These are phyloP conservation scores for Phalacrocorax pelagicus DNA, from an alignment of 2,113 vertebrate species.

Conservation along the genomic window DNA sequence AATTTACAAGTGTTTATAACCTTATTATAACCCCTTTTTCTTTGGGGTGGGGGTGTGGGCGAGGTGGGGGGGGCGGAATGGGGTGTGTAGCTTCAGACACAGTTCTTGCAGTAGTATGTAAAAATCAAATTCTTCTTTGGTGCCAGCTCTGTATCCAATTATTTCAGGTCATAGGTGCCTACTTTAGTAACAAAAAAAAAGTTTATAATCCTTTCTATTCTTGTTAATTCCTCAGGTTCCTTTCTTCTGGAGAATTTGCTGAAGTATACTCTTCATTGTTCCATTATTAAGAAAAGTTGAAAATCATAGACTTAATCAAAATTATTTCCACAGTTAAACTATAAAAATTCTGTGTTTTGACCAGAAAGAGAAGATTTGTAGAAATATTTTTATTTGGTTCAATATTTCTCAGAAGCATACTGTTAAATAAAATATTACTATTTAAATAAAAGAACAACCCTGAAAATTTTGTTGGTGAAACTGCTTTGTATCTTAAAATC, in stretches of 20 bases:
- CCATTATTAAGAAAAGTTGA: neutral
- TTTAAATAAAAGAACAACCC: neutral
- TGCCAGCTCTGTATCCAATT: neutral
- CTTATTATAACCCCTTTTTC: neutral
- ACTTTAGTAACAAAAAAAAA: neutral
- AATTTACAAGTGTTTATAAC: neutral
- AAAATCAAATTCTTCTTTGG: neutral
- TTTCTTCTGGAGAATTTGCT: neutral
- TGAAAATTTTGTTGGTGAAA: neutral
- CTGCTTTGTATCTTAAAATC: neutral
- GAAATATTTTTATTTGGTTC: neutral
- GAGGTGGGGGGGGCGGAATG: no score
- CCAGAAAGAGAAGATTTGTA: neutral
- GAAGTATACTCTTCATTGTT: neutral
- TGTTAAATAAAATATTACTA: neutral
- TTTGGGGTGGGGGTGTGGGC: no score
- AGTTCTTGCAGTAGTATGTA: neutral
- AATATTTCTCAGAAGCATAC: neutral
- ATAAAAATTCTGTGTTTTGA: neutral
- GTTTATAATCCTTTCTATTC: neutral
- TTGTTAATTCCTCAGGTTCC: neutral
- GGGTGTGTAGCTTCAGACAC: neutral
- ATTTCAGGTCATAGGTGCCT: neutral
- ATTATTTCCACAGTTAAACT: neutral
- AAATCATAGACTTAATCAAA: neutral